Conservation (phyloP, 2,113 vertebrate species). For the Zeus faber region DNA sequence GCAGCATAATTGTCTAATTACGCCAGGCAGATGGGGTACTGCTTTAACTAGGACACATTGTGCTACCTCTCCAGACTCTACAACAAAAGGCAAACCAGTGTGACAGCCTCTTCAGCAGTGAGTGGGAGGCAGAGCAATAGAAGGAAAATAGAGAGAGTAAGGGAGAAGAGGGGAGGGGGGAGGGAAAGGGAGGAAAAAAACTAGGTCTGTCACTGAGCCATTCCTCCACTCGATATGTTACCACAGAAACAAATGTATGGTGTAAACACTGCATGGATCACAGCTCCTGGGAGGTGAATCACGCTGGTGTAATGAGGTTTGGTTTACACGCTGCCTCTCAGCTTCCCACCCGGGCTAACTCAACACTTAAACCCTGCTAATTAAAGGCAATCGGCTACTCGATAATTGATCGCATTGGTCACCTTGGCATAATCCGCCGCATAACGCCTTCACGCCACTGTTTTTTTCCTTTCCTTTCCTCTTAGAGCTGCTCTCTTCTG, state of each 20-base stretch:
- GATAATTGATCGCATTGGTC: conserved; percentile 71
- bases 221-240: conserved; percentile 73
- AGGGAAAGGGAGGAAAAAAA: conserved; percentile 4
- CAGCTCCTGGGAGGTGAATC: conserved; percentile 70
- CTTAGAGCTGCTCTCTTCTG: too few relatives aligned
- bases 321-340: conserved; percentile 65
- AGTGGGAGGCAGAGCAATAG: conserved; percentile 69
- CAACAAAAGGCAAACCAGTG: conserved; percentile 75
- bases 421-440: conserved; percentile 42
- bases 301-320: conserved; percentile 68
- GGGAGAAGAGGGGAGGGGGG: background rate
- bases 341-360: conserved; percentile 60
- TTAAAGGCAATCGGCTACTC: conserved; percentile 69
- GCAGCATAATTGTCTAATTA: conserved; percentile 78
- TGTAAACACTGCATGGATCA: conserved; percentile 69
- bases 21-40: conserved; percentile 74
- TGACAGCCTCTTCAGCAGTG: conserved; percentile 73
- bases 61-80: conserved; percentile 75
- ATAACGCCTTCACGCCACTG: conserved; percentile 52
- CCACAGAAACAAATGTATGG: conserved; percentile 76
- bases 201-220: conserved; percentile 64
- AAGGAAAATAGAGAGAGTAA: conserved; percentile 56
- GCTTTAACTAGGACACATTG: conserved; percentile 78
- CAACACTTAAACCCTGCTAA: conserved; percentile 70
- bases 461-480: conserved; percentile 46